phyloP scores from a whole-genome alignment of 2,797 vertebrate genomes.

The Rhodeus uyekii region DNA sequence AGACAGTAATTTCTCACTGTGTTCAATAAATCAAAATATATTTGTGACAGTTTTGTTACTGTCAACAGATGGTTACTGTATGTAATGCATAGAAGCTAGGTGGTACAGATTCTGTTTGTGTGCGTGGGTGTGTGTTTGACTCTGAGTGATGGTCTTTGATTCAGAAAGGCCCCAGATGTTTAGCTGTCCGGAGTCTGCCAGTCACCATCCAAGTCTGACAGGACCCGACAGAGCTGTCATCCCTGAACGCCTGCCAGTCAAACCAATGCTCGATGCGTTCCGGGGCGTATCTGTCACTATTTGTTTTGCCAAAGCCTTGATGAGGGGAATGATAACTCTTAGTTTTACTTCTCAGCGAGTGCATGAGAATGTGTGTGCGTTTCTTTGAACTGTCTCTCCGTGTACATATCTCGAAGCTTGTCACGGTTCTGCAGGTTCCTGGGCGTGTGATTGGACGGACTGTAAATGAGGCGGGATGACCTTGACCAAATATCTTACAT shows the following conservation, averaged over 20 bases:
- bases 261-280: constrained; percentile 5
- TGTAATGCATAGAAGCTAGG: neutral
- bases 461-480: constrained; percentile 40
- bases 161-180: constrained; percentile 49
- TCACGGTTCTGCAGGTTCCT: constrained; percentile 28
- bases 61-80: constrained; percentile 16
- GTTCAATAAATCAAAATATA: neutral
- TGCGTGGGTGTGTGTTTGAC: constrained; percentile 12
- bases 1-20: neutral
- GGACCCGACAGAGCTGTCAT: constrained; percentile 45
- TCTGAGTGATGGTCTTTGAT: constrained; percentile 43
- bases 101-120: neutral
- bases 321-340: constrained; percentile 44
- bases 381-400: constrained; percentile 12
- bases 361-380: neutral
- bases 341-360: constrained; percentile 10
- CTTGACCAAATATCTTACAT: constrained; percentile 36
- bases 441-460: constrained; percentile 36
- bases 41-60: neutral
- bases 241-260: constrained; percentile 47
- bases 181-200: constrained; percentile 39
- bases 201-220: constrained; percentile 37
- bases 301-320: constrained; percentile 42
- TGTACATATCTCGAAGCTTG: constrained; percentile 19
- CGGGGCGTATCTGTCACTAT: constrained; percentile 41